Conservation (phyloP, 2,888 invertebrate species). For the Metellina segmentata region DNA sequence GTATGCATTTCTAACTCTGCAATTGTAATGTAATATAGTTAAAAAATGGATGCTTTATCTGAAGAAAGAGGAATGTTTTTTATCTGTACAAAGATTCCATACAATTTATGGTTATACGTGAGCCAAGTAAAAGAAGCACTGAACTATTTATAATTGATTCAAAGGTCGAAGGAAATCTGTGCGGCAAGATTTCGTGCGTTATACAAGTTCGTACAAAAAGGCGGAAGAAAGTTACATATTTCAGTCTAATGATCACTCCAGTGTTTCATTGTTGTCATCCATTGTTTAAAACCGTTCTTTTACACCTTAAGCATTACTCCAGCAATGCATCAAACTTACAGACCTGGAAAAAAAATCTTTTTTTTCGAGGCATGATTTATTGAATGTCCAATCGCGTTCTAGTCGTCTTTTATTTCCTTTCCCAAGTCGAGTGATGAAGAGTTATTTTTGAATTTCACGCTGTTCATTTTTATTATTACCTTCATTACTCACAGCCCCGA, state of each 20-base stretch:
- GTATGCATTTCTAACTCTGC: too few relatives aligned
- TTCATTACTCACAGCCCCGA: slow-evolving; percentile 51
- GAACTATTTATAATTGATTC: too few relatives aligned
- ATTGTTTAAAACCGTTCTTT: background rate
- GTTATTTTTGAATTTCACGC: slow-evolving; percentile 66
- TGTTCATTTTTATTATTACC: slow-evolving; percentile 68
- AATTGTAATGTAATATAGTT: too few relatives aligned
- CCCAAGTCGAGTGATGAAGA: slow-evolving; percentile 28
- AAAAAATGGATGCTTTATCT: too few relatives aligned
- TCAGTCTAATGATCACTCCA: background rate
- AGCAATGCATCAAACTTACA: background rate
- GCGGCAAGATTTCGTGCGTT: too few relatives aligned
- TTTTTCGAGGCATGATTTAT: slow-evolving; percentile 45
- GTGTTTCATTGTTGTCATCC: background rate
- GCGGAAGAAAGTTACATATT: background rate
- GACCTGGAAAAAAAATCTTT: background rate
- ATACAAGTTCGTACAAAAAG: background rate
- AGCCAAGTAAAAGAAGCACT: too few relatives aligned
- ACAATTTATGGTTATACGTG: too few relatives aligned
- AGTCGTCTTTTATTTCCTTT: slow-evolving; percentile 1
- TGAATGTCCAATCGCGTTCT: slow-evolving; percentile 18
- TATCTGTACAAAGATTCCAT: too few relatives aligned
- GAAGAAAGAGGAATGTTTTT: too few relatives aligned
- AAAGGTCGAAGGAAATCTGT: too few relatives aligned
- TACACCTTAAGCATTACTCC: background rate